phyloP scores from a whole-genome alignment of 2,888 invertebrate species.

The Nasonovia ribisnigri region DNA sequence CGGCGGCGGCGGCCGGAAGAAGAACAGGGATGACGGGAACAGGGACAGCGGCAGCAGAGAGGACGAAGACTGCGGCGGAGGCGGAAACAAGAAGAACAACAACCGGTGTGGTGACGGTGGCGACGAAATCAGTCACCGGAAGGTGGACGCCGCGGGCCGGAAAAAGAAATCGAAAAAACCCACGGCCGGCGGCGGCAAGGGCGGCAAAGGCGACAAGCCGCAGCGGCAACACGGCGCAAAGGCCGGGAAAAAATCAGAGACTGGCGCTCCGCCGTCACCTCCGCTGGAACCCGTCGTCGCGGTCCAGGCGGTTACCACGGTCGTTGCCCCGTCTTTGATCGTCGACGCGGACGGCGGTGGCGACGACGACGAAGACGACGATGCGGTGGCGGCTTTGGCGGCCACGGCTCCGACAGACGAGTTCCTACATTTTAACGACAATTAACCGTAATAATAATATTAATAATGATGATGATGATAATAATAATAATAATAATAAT shows the following conservation, averaged over 20 bases:
- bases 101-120: slow-evolving; percentile 11
- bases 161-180: slow-evolving; percentile 58
- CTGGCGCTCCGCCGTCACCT: background rate
- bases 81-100: slow-evolving; percentile 22
- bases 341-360: background rate
- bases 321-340: background rate
- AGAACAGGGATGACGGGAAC: slow-evolving; percentile 31
- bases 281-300: background rate
- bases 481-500: background rate
- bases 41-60: background rate
- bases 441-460: background rate
- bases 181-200: background rate
- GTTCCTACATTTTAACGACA: slow-evolving; percentile 53
- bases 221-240: slow-evolving; percentile 25
- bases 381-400: background rate
- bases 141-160: slow-evolving; percentile 58
- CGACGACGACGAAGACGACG: background rate
- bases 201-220: background rate
- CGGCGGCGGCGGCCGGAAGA: slow-evolving; percentile 29
- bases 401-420: slow-evolving; percentile 42
- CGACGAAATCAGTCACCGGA: slow-evolving; percentile 45
- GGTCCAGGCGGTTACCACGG: slow-evolving; percentile 20
- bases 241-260: slow-evolving; percentile 4
- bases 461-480: background rate
- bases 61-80: slow-evolving; percentile 34